These are phyloP conservation scores for Cryptosula pallasiana DNA, from an alignment of 2,888 invertebrate genomes.

Conservation along the genomic window DNA sequence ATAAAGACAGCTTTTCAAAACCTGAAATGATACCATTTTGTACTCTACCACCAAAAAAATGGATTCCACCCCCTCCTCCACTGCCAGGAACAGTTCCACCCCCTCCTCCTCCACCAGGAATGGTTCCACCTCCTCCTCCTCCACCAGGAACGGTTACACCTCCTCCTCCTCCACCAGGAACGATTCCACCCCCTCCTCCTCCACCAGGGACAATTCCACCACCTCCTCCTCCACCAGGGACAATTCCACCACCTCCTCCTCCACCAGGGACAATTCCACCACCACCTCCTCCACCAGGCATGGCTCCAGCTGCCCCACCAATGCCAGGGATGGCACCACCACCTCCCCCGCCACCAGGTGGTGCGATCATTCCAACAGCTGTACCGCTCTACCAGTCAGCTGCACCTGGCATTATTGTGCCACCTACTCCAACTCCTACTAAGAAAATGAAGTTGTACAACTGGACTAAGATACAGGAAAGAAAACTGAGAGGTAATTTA, in stretches of 20 bases:
- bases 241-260: conserved; percentile 46
- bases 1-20: not conserved
- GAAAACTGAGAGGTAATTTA: not conserved
- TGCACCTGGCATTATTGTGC: conserved; percentile 56
- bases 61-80: not conserved
- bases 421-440: conserved; percentile 73
- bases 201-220: conserved; percentile 48
- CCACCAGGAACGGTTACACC: conserved; percentile 15
- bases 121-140: not conserved
- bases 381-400: not conserved
- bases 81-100: not conserved
- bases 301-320: conserved; percentile 34
- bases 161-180: conserved; percentile 24
- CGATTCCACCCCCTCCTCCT: conserved; percentile 30
- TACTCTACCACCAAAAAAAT: conserved; percentile 22
- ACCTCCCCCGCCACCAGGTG: conserved; percentile 8
- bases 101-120: conserved; percentile 2
- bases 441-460: conserved; percentile 95
- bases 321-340: not conserved
- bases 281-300: conserved; percentile 42
- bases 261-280: conserved; percentile 32
- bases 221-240: conserved; percentile 38
- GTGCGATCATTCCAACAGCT: conserved; percentile 7
- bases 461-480: conserved; percentile 84
- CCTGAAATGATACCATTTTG: not conserved